Evolutionary conservation across 2,888 invertebrate species (phyloP), one percentile per base, ranked within the genome.

Genomic region (Drosophila infuscata): DNA sequence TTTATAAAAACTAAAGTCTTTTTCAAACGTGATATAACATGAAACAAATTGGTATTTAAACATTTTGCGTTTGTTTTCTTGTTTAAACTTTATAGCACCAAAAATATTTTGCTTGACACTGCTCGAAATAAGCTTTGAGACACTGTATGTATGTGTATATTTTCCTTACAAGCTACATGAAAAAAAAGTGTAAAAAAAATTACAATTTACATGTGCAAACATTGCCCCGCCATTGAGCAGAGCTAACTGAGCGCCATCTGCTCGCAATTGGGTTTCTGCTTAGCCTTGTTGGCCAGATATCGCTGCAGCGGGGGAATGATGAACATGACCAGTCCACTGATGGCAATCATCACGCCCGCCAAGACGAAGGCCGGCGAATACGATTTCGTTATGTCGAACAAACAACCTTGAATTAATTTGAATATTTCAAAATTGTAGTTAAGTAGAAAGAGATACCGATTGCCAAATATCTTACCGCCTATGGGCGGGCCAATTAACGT

Each of bases 401-500:
- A 93, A 94, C 95, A 96, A 67, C 99, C 99, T 69, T 53, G 94
- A 94, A 79, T 32, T 33, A 30, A n/a, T 20, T 7, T 20, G 8
- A 5, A 54, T 25, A 8, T 15, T 46, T 3, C 0, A 46, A 25
- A 25, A 20, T 25, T 46, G 12, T 8, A 8, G 15, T 46, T 15
- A 46, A 25, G 25, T 25, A 15, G 15, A 46, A 25, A 25, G 8
- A 25, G 7, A 46, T 25, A 15, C 4, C 4, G 25, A 15, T 15
- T 5, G 46, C 25, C 25, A 8, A 2, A 49, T 17, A 49, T 29
- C 82, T 93, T 95, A 98, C 99, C 99, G 93, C 97, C 98, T 80
- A 98, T 95, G 20, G 99, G 99, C 64, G 98, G 97, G 57, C 99
- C 99, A 76, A 98, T 95, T 9, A 98, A 95, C 1, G 98, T 98